Evolutionary conservation across 2,113 vertebrate species (phyloP).

Genomic region (Mugil cephalus): DNA sequence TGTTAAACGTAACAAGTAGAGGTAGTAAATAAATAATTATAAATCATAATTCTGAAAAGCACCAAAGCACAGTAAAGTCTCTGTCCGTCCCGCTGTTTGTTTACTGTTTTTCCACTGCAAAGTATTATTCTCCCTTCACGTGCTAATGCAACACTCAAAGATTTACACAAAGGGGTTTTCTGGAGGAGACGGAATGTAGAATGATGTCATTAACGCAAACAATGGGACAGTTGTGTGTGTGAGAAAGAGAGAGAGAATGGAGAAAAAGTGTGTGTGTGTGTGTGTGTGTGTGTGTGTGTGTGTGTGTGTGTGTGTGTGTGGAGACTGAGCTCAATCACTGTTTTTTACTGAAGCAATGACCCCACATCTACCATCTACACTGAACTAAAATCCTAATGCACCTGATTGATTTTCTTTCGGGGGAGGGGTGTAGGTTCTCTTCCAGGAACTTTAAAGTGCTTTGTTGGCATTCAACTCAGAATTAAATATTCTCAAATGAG

Average conservation of each 20-base stretch:
- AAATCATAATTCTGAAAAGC: too few relatives aligned
- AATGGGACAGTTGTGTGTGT: not conserved
- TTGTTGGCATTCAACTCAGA: conserved; percentile 31
- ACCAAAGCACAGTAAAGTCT: too few relatives aligned
- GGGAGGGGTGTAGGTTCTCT: conserved; percentile 10
- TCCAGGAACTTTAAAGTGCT: conserved; percentile 64
- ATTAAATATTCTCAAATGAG: conserved; percentile 1
- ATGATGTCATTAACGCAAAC: conserved; percentile 4
- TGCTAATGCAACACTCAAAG: not conserved
- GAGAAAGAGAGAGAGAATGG: not conserved
- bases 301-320: not conserved
- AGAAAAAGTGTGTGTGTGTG: not conserved
- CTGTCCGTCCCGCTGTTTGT: not conserved
- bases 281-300: not conserved
- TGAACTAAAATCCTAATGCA: conserved; percentile 59
- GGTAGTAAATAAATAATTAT: too few relatives aligned
- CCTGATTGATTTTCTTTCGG: conserved; percentile 62
- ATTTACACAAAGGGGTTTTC: conserved; percentile 5
- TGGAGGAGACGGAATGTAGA: not conserved
- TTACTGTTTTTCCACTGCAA: not conserved
- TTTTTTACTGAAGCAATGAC: conserved; percentile 27
- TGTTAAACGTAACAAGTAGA: too few relatives aligned
- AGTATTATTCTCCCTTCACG: conserved; percentile 11
- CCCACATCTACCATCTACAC: conserved; percentile 21
- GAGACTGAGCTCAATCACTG: conserved; percentile 15